Conservation (phyloP, 1,140 invertebrate species). For the Carposina sasakii region DNA sequence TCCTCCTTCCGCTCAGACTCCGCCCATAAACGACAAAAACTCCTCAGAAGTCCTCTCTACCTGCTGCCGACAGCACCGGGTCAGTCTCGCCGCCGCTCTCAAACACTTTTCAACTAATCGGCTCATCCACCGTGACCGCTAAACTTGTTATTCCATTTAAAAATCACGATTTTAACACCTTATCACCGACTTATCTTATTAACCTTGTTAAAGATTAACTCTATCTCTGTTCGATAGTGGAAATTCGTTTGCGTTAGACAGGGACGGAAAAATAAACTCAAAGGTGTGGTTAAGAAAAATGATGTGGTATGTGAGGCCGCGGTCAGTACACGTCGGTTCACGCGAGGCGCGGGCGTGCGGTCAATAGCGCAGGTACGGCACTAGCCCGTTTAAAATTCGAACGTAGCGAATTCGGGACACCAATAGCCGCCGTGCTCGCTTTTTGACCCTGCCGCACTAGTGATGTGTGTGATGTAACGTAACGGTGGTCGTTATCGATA, state of each 20-base stretch:
- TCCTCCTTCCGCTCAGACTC: constrained; percentile 27
- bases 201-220: constrained; percentile 26
- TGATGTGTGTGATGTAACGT: constrained; percentile 62
- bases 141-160: constrained; percentile 32
- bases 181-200: constrained; percentile 41
- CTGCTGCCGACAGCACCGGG: constrained; percentile 27
- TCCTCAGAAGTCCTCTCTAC: constrained; percentile 34
- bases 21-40: constrained; percentile 22
- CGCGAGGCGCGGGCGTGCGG: constrained; percentile 49
- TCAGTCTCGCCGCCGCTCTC: constrained; percentile 25
- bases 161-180: constrained; percentile 42
- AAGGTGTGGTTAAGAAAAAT: constrained; percentile 50
- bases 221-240: constrained; percentile 30
- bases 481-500: constrained; percentile 38
- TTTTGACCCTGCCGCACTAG: constrained; percentile 28
- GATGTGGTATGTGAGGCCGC: constrained; percentile 27
- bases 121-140: constrained; percentile 22
- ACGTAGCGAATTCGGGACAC: constrained; percentile 32
- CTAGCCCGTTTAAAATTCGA: constrained; percentile 34
- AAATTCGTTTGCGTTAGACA: constrained; percentile 25
- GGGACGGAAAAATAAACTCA: constrained; percentile 36
- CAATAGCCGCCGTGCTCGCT: constrained; percentile 23
- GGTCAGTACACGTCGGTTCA: constrained; percentile 52
- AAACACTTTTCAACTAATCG: constrained; percentile 23
- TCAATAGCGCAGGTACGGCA: constrained; percentile 34